phyloP scores from a whole-genome alignment of 2,113 vertebrate species.

The Hemiscyllium ocellatum region DNA sequence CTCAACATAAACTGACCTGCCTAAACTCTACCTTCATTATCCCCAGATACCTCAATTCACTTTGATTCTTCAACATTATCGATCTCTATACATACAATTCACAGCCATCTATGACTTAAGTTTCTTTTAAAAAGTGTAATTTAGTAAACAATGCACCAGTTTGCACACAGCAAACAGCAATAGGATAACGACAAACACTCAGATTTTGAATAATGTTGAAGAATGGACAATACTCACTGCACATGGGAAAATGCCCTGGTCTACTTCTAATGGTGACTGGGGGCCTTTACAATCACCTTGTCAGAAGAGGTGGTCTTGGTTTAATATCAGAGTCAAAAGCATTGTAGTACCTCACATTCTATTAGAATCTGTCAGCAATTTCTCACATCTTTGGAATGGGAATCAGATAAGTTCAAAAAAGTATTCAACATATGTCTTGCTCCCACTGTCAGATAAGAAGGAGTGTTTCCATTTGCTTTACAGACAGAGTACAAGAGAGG shows the following conservation, averaged over 20 bases:
- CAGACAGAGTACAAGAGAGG: not conserved
- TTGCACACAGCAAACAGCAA: not conserved
- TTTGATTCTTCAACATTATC: too few species aligned
- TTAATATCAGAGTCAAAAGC: not conserved
- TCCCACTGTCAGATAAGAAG: not conserved
- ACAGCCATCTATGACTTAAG: too few species aligned
- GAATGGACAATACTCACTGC: not conserved
- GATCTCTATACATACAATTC: too few species aligned
- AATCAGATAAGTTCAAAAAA: not conserved
- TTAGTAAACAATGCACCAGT: too few species aligned
- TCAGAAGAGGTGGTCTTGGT: not conserved
- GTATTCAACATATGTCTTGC: not conserved
- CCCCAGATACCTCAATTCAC: too few species aligned
- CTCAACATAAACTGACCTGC: not conserved
- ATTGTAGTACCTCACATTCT: not conserved
- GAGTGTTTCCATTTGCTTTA: not conserved
- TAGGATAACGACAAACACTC: not conserved
- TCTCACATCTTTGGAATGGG: not conserved
- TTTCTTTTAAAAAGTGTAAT: too few species aligned
- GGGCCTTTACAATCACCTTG: not conserved
- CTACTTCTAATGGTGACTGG: not conserved
- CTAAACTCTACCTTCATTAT: too few species aligned
- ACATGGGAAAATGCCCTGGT: not conserved
- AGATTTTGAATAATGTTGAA: not conserved
- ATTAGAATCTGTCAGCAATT: too few species aligned